Percentiles rank a stretch among this genome's conserved stretches.
These are phyloP conservation scores for Pterocles burchelli DNA, from an alignment of 2,113 vertebrate species.

Conservation along the genomic window DNA sequence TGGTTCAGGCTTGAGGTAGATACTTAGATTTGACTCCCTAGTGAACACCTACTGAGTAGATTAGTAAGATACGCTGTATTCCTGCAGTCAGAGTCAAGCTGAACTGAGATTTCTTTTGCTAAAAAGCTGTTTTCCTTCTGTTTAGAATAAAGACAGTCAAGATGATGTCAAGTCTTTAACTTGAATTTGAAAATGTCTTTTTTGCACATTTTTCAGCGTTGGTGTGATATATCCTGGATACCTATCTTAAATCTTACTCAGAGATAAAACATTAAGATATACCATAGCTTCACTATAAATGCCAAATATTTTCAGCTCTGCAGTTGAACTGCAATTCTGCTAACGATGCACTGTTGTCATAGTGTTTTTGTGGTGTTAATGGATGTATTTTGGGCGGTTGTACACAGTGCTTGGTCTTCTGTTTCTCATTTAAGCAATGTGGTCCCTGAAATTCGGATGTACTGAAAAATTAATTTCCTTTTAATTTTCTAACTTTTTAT, in stretches of 20 bases:
- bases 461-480: not conserved
- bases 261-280: slow-evolving; percentile 27
- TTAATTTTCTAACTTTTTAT: not conserved
- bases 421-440: not conserved
- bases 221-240: slow-evolving; percentile 61
- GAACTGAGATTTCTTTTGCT: not conserved
- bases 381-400: not conserved
- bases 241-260: not conserved
- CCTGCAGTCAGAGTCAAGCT: not conserved
- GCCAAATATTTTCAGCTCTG: slow-evolving; percentile 46
- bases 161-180: slow-evolving; percentile 9
- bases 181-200: slow-evolving; percentile 27
- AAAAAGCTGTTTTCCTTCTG: not conserved
- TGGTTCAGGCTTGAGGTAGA: not conserved
- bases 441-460: not conserved
- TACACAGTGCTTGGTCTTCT: not conserved
- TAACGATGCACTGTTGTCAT: not conserved
- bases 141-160: not conserved
- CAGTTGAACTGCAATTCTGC: not conserved
- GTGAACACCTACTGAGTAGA: not conserved
- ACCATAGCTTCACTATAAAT: not conserved
- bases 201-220: slow-evolving; percentile 2
- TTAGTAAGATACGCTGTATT: not conserved
- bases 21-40: not conserved
- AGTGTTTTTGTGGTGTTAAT: not conserved